These are phyloP conservation scores for Hartigia nigra DNA, from an alignment of 2,888 invertebrate genomes.

Conservation along the genomic window DNA sequence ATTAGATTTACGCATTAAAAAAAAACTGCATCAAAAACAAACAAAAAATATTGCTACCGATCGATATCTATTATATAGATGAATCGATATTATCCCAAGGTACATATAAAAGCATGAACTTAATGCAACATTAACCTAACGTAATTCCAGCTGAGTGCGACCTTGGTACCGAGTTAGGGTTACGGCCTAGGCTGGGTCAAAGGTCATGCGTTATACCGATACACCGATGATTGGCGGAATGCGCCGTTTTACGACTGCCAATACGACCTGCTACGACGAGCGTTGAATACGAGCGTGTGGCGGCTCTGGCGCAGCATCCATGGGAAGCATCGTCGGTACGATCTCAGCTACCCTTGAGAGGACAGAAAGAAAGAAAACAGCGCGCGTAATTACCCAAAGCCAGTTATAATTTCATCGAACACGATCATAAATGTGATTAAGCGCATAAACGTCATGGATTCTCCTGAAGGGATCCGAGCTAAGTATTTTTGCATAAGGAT, in stretches of 20 bases:
- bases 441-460: slow-evolving; percentile 33
- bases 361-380: slow-evolving; percentile 15
- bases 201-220: slow-evolving; percentile 34
- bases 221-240: slow-evolving; percentile 52
- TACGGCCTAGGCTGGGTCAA: slow-evolving; percentile 16
- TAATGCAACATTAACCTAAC: background rate
- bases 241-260: slow-evolving; percentile 48
- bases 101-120: background rate
- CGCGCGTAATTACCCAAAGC: slow-evolving; percentile 18
- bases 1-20: background rate
- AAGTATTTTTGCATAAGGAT: background rate
- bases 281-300: background rate
- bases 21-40: background rate
- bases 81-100: background rate
- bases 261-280: background rate
- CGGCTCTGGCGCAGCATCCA: background rate
- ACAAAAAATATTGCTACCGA: background rate
- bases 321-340: background rate
- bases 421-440: slow-evolving; percentile 47
- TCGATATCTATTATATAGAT: background rate
- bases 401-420: slow-evolving; percentile 52
- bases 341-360: background rate
- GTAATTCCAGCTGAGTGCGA: background rate
- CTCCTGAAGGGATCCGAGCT: background rate
- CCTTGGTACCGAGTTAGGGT: slow-evolving; percentile 8